Conservation (phyloP, 1,140 invertebrate species). For the Hetaerina americana region DNA sequence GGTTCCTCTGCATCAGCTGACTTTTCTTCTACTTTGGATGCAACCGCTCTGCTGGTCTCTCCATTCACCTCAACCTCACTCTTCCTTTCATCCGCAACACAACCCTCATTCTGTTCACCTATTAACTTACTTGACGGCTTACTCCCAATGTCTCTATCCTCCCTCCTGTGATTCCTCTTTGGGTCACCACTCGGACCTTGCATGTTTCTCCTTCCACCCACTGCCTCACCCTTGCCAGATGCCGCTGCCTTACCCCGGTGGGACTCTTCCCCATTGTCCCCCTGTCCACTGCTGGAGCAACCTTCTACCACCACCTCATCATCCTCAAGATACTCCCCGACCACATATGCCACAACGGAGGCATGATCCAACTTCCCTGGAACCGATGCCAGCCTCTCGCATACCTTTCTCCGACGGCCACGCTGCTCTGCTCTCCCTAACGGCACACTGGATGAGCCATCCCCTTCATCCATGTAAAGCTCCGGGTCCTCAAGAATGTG, state of each 20-base stretch:
- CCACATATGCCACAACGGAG: constrained; percentile 68
- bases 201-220: neutral
- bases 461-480: constrained; percentile 49
- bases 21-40: neutral
- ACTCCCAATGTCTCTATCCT: too few relatives aligned
- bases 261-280: too few relatives aligned
- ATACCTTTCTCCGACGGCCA: constrained; percentile 47
- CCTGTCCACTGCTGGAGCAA: neutral
- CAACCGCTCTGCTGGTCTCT: neutral
- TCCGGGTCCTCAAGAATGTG: constrained; percentile 68
- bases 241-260: neutral
- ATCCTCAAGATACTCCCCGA: constrained; percentile 31
- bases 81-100: neutral
- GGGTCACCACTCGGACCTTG: neutral
- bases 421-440: constrained; percentile 48
- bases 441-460: constrained; percentile 23
- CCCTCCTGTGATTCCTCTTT: too few relatives aligned
- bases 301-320: neutral
- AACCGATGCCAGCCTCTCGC: constrained; percentile 58
- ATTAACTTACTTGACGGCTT: too few relatives aligned
- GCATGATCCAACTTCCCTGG: constrained; percentile 92
- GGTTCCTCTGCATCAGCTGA: too few relatives aligned
- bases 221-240: neutral
- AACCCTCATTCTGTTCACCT: too few relatives aligned
- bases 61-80: neutral